Conservation (phyloP, 1,140 invertebrate species). For the Lucilia sericata region DNA sequence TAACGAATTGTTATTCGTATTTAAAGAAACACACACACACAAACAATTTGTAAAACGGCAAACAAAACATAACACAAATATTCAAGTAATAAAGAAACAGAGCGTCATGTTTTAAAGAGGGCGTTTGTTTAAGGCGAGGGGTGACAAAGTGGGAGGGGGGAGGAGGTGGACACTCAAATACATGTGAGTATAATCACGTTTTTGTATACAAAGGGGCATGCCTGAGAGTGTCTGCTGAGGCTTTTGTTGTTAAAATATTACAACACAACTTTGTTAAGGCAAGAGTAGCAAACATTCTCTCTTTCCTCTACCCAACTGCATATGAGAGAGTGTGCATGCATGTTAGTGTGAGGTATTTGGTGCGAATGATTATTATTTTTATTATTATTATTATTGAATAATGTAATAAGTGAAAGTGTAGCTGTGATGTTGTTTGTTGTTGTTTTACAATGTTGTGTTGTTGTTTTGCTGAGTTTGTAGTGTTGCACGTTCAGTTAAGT, state of each 20-base stretch:
- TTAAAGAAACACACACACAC: neutral
- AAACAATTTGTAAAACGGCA: neutral
- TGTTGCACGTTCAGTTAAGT: neutral
- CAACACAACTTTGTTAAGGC: no score
- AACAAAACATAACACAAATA: neutral
- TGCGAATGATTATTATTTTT: no score
- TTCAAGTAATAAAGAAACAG: neutral
- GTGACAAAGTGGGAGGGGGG: neutral
- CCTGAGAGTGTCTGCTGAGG: neutral
- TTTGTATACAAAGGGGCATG: constrained; percentile 24
- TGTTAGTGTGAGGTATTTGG: neutral
- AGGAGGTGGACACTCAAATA: neutral
- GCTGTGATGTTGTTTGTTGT: constrained; percentile 28
- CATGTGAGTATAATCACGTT: constrained; percentile 31
- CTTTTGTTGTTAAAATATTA: neutral
- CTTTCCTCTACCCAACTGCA: neutral
- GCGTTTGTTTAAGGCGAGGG: neutral
- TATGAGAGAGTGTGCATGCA: neutral
- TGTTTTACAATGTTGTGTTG: no score
- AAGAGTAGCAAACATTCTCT: neutral
- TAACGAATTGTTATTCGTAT: constrained; percentile 18
- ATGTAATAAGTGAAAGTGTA: constrained; percentile 69
- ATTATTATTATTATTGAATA: constrained; percentile 57
- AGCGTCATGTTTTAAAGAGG: neutral
- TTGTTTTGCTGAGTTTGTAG: neutral